phyloP scores from a whole-genome alignment of 2,113 vertebrate species.

The Lophius piscatorius region DNA sequence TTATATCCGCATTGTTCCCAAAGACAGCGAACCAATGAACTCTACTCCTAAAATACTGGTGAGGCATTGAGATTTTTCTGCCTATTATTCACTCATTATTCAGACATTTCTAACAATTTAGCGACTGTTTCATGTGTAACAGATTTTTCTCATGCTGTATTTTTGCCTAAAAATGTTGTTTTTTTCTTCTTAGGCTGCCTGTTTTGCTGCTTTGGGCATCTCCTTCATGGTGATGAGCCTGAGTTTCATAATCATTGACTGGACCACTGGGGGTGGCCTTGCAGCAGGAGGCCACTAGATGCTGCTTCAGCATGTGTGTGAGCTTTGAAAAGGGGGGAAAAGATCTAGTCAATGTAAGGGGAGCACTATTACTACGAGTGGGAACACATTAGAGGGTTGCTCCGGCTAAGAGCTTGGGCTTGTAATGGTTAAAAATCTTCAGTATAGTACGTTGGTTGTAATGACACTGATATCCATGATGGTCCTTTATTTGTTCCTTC shows the following conservation, averaged over 20 bases:
- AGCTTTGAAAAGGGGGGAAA: not conserved
- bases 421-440: constrained; percentile 18
- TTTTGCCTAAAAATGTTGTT: not conserved
- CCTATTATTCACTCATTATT: not conserved
- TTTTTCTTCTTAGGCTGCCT: constrained; percentile 81
- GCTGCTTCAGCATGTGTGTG: constrained; percentile 26
- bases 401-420: constrained; percentile 10
- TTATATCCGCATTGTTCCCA: constrained; percentile 95
- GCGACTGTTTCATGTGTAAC: not conserved
- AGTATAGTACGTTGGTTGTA: not conserved
- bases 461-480: constrained; percentile 9
- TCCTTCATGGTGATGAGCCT: constrained; percentile 97
- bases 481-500: constrained; percentile 17
- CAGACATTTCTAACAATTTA: too few species aligned
- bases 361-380: too few species aligned
- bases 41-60: constrained; percentile 93
- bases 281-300: constrained; percentile 89
- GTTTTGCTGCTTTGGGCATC: constrained; percentile 90
- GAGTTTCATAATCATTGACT: constrained; percentile 96
- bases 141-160: not conserved
- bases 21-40: constrained; percentile 89
- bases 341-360: constrained; percentile 24
- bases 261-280: constrained; percentile 82
- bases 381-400: too few species aligned
- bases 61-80: constrained; percentile 36